Percentiles rank a stretch among this genome's conserved stretches.
These are phyloP conservation scores for Pyrgilauda ruficollis DNA, from an alignment of 2,113 vertebrate species.

Conservation along the genomic window DNA sequence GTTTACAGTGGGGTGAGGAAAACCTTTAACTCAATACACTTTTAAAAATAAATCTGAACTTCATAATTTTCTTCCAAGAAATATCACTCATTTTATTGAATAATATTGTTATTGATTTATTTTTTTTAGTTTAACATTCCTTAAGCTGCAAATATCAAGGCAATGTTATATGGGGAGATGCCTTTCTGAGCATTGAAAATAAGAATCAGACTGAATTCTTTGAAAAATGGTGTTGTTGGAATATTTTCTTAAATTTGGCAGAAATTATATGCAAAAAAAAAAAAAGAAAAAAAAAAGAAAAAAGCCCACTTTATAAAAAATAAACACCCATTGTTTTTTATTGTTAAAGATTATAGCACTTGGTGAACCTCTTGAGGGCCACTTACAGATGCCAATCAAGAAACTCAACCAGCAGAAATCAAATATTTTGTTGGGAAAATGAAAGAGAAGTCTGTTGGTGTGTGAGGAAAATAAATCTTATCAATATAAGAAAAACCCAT, in stretches of 20 bases:
- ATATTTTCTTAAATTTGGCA: not conserved
- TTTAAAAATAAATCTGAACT: not conserved
- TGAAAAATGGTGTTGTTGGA: not conserved
- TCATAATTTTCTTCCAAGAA: not conserved
- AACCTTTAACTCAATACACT: not conserved
- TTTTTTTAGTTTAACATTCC: not conserved
- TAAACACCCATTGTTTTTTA: not conserved
- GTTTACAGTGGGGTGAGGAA: not conserved
- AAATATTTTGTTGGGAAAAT: not conserved
- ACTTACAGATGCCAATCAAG: not conserved
- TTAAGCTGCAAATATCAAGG: not conserved
- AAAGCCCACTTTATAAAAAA: not conserved
- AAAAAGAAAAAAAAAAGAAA: not conserved
- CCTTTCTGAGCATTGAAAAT: not conserved
- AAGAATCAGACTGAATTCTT: not conserved
- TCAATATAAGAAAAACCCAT: fast-evolving
- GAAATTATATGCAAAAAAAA: not conserved
- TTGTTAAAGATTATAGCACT: not conserved
- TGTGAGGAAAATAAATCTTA: not conserved
- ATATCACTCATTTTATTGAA: not conserved
- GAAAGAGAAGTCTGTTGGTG: not conserved
- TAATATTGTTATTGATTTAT: not conserved
- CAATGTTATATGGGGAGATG: not conserved
- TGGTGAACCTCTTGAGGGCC: not conserved
- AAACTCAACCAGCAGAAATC: not conserved